Conservation (phyloP, 2,888 invertebrate genomes). For the Phengaris arion region DNA sequence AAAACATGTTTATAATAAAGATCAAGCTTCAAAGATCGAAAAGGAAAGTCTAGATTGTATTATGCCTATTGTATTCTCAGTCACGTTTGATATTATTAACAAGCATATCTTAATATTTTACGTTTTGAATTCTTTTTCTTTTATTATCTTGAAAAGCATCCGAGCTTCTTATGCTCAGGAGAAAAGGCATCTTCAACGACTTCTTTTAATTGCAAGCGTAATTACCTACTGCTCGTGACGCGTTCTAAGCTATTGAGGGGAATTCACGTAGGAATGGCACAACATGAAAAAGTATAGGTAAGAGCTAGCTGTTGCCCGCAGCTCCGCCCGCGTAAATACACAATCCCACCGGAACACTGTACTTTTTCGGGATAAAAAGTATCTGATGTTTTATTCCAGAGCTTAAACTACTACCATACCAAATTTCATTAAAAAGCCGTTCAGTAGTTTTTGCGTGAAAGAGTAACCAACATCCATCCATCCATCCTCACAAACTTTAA, state of each 20-base stretch:
- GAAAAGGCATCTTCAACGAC: constrained; percentile 4
- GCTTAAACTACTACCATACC: too few species aligned
- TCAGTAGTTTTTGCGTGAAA: too few species aligned
- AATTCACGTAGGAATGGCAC: background rate
- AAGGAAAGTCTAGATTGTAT: too few species aligned
- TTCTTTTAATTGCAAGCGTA: constrained; percentile 5
- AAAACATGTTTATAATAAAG: too few species aligned
- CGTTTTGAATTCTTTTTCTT: background rate
- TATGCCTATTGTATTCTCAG: background rate
- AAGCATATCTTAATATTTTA: background rate
- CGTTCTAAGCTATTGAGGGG: background rate
- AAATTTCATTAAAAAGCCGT: too few species aligned
- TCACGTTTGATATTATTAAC: background rate
- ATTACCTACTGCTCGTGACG: background rate
- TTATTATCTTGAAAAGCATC: background rate
- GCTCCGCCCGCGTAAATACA: too few species aligned
- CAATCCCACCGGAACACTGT: too few species aligned
- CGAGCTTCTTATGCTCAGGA: background rate
- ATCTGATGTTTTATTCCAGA: too few species aligned
- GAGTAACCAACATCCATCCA: too few species aligned
- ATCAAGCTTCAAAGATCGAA: too few species aligned
- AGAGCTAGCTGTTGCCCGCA: background rate
- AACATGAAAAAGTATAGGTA: background rate
- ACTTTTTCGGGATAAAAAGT: too few species aligned
- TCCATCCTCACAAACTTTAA: too few species aligned